Base-by-base conservation (phyloP, 2,888 invertebrate species). In the Zaprionus lineosus region DNA sequence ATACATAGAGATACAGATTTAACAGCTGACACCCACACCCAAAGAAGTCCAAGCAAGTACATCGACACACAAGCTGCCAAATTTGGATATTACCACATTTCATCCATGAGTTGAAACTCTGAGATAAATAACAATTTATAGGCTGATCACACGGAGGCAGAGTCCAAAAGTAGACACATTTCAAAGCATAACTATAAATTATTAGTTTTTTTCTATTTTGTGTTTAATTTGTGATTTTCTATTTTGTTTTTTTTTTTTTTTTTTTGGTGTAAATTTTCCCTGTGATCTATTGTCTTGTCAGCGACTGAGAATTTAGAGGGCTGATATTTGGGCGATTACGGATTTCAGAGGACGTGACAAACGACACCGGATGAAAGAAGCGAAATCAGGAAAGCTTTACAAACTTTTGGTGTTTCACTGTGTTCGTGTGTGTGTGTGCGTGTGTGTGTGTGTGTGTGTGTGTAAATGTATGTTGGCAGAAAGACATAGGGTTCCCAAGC, bases 181-280 rank as follows among this genome's bases (percentile, higher is more conserved):
- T 34, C 34, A 60, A 73, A 66, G 62, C 74, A 74, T 62, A 65
- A 60, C 57, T 18, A 79, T 84, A 81, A 84, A 76, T 69, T 83
- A 68, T 53, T 34, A 12, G 36, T 19, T 11, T 36, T 52, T 41
- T 50, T 64, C 51, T 62, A 12, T 59, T 21, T 11, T 16, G n/a
- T 14, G 24, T 55, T 63, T 55, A 34, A 31, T 36, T 39, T 31
- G 61, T 37, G 28, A 28, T 52, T 41, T 50, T 64, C 51, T 62
- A 12, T 59, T 21, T 11, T 16, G n/a, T 14, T 33, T 55, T 63
- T 55, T 24, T 57, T 28, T 39, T 19, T 31, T 28, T 37, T 7
- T 4, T 3, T n/a, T n/a, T n/a, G n/a, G n/a, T n/a, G n/a, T n/a
- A n/a, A 9, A 2, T 33, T 11, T n/a, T n/a, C n/a, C n/a, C n/a